A percentile compares a stretch with the other conserved stretches of the same genome.
phyloP scores from a whole-genome alignment of 2,888 invertebrate genomes.

The Pecten maximus region DNA sequence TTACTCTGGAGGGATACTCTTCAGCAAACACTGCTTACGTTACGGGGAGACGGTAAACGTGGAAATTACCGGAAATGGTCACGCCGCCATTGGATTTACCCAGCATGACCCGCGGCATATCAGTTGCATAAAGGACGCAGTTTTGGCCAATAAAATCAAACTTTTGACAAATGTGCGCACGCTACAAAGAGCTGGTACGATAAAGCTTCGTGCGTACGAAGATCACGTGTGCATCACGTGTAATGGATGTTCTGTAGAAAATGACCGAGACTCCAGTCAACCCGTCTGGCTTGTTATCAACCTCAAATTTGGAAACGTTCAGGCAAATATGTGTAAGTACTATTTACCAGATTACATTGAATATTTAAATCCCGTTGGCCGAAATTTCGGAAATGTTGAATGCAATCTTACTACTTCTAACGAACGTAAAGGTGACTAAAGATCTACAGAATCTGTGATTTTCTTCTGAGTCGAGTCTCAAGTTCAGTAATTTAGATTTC shows the following conservation, averaged over 20 bases:
- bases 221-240: not conserved
- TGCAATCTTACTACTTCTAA: too few species aligned
- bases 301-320: conserved; percentile 3
- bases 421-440: too few species aligned
- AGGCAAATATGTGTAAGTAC: not conserved
- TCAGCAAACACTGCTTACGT: not conserved
- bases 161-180: not conserved
- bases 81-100: conserved; percentile 24
- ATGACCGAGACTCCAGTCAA: not conserved
- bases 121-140: not conserved
- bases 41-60: not conserved
- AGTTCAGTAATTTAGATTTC: too few species aligned
- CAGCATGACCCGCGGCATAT: conserved; percentile 12
- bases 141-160: not conserved
- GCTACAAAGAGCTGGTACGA: not conserved
- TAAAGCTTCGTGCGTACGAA: not conserved
- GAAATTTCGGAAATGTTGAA: too few species aligned
- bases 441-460: too few species aligned
- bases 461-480: too few species aligned
- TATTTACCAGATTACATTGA: too few species aligned
- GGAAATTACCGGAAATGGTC: conserved; percentile 11
- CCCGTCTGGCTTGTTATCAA: conserved; percentile 7
- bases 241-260: not conserved
- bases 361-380: too few species aligned
- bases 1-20: not conserved